Conservation (phyloP, 2,797 vertebrate genomes). For the Melopsittacus undulatus region DNA sequence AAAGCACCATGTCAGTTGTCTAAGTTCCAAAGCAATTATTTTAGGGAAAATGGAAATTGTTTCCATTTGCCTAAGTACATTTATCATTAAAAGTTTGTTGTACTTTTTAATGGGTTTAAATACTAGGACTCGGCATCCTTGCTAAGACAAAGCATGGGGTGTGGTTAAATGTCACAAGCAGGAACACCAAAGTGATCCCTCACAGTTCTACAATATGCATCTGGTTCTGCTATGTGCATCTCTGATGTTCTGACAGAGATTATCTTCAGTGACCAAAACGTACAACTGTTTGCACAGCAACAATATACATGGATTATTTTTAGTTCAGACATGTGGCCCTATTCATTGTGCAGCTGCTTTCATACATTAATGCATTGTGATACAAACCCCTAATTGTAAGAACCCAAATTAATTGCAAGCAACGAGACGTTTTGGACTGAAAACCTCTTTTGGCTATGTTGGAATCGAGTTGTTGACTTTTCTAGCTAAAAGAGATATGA, state of each 20-base stretch:
- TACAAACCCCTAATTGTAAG: constrained; percentile 20
- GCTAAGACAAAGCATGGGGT: neutral
- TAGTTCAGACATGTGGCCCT: constrained; percentile 65
- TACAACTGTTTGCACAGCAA: constrained; percentile 16
- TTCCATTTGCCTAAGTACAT: neutral
- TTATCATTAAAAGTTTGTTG: neutral
- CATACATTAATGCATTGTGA: constrained; percentile 28
- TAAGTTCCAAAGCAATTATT: constrained; percentile 17
- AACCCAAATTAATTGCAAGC: constrained; percentile 54
- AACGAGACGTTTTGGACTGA: constrained; percentile 43
- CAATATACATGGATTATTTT: constrained; percentile 64
- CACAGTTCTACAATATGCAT: neutral
- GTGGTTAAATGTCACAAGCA: neutral
- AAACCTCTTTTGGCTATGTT: constrained; percentile 28
- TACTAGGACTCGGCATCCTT: neutral
- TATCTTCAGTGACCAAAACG: constrained; percentile 56
- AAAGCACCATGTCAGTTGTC: neutral
- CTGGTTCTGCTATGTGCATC: neutral
- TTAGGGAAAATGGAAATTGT: neutral
- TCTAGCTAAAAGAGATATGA: constrained; percentile 63
- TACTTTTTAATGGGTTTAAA: neutral
- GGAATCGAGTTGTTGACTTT: constrained; percentile 46
- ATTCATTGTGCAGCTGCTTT: constrained; percentile 53
- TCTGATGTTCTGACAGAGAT: neutral
- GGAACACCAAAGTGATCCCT: neutral